phyloP scores from a whole-genome alignment of 2,888 invertebrate species.

The Eudemis profundana region DNA sequence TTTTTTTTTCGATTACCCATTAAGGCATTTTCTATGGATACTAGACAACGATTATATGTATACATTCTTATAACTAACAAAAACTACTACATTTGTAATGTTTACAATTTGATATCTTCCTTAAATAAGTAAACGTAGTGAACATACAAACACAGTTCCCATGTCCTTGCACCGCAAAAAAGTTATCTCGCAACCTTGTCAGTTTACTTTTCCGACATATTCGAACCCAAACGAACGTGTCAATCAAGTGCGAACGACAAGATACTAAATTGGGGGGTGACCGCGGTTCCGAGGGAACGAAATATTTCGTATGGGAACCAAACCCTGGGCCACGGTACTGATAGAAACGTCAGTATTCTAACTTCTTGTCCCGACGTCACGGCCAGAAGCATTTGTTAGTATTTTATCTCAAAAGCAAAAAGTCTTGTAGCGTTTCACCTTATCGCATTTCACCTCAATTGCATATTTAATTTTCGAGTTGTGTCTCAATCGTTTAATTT shows the following conservation, averaged over 20 bases:
- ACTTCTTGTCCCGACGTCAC: not conserved
- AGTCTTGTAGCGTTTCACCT: too few species aligned
- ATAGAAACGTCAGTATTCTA: not conserved
- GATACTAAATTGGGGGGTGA: constrained; percentile 11
- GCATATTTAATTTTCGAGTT: too few species aligned
- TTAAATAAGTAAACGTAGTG: not conserved
- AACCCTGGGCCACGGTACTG: constrained; percentile 25
- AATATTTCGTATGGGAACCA: constrained; percentile 45
- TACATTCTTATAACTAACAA: too few species aligned
- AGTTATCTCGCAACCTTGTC: constrained; percentile 20
- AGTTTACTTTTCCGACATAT: constrained; percentile 9
- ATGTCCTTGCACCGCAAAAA: constrained; percentile 17
- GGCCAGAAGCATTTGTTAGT: too few species aligned
- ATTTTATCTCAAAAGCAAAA: too few species aligned
- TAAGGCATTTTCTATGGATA: too few species aligned
- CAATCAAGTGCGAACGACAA: constrained; percentile 23
- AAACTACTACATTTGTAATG: not conserved
- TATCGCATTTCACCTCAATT: too few species aligned
- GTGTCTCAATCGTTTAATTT: too few species aligned
- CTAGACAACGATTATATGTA: too few species aligned
- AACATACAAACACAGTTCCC: constrained; percentile 14
- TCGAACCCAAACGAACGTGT: constrained; percentile 17
- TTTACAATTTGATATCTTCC: not conserved
- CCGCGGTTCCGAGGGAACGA: constrained; percentile 35
- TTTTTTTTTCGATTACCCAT: too few species aligned